These are phyloP conservation scores for Amphipyra tragopoginis DNA, from an alignment of 2,888 invertebrate genomes.

Conservation along the genomic window DNA sequence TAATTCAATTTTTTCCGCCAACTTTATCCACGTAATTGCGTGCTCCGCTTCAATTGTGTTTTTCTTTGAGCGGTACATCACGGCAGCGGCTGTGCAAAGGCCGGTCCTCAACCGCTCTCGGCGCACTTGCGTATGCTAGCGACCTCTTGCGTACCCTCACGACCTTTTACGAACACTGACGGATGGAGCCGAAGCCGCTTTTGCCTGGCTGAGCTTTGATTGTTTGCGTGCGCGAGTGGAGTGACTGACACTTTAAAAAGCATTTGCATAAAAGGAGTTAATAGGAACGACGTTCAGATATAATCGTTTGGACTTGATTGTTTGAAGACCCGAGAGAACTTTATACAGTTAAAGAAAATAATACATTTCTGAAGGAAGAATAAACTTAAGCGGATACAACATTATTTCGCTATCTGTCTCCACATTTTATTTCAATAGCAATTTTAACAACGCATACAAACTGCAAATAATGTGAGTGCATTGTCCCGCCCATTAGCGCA, in stretches of 20 bases:
- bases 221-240: conserved; percentile 12
- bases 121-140: conserved; percentile 29
- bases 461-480: conserved; percentile 12
- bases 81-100: conserved; percentile 44
- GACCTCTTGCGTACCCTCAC: conserved; percentile 10
- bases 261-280: background rate
- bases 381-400: background rate
- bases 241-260: conserved; percentile 9
- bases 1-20: conserved; percentile 30
- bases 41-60: conserved; percentile 48
- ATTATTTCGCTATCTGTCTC: background rate
- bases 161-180: conserved; percentile 1
- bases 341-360: background rate
- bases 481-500: conserved; percentile 5
- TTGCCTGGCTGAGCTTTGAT: conserved; percentile 12
- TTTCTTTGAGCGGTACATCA: conserved; percentile 36
- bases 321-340: background rate
- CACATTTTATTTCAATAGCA: conserved; percentile 8
- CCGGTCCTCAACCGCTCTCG: conserved; percentile 27
- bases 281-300: no score
- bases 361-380: background rate
- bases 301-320: background rate
- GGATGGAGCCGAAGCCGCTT: conserved; percentile 4
- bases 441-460: conserved; percentile 2
- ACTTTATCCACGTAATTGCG: conserved; percentile 49